Evolutionary conservation across 2,797 vertebrate genomes (phyloP), one percentile per base, ranked within the genome.

Genomic region (Anas georgica): DNA sequence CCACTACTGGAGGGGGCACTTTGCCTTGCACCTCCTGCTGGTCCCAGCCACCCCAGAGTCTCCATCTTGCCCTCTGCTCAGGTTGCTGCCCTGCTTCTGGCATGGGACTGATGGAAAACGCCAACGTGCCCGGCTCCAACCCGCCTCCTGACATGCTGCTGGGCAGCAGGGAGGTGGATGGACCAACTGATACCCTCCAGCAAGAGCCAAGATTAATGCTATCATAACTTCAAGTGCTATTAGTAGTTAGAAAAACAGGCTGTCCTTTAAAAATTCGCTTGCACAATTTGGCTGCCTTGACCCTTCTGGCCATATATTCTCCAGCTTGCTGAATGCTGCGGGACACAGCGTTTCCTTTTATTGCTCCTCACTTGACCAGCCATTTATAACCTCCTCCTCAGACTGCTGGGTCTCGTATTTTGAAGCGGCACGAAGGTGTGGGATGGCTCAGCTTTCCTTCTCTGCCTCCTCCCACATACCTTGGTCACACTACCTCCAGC

Each of bases 391-490:
- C 50, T 91, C 48, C 72, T 54, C 48, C 79, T 54, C 48, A 25
- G 46, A 1, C 52, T 37, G 43, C 59, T 31, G 35, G 56, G 74
- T 79, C 70, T 90, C 23, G 0, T 79, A 35, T 91, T 94, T 66
- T 83, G 94, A 91, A 86, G 91, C 1, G 1, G 63, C 1, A 6
- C 29, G 67, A 37, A 81, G 75, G 46, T 67, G 66, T 39, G 70
- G 76, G 54, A 79, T 1, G 17, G 86, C 67, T 95, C 86, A 76
- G 60, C 56, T 91, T 96, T 91, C 82, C 90, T 52, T 26, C 59
- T 78, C 67, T 29, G 90, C 59, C 90, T 92, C 94, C 94, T 91
- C 85, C 96, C 84, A 94, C 91, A 59, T 6, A 31, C 94, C 88
- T 91, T 15, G 84, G 41, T 88, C 75, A 7, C 22, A 74, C 64